Evolutionary conservation across 2,888 invertebrate genomes (phyloP), one percentile per base, ranked within the genome.

Genomic region (Leucophora obtusa): DNA sequence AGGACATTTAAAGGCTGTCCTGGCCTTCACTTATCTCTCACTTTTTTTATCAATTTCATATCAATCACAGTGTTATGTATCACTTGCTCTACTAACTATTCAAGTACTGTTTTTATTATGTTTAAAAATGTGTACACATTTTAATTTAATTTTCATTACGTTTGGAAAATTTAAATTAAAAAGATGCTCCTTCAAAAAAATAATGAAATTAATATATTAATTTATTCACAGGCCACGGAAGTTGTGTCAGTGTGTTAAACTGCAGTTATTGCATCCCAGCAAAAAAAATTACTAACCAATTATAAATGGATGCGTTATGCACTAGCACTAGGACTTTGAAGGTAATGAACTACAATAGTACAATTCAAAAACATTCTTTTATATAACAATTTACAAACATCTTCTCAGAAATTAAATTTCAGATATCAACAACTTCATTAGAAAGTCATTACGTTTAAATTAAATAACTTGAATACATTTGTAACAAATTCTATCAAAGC

Each of bases 101-200:
- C 54, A 63, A 75, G 70, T 75, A 54, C n/a, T 38, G 14, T 66
- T 75, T 70, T 28, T 28, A 6, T 28, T 71, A 68, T 78, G 78
- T 79, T 82, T 75, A 81, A 82, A 81, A 82, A 72, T 72, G 81
- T 81, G 78, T 73, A 35, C 58, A 17, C 66, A 73, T 81, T 82
- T 82, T 81, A 82, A 82, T 81, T 82, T 81, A 78, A 79, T 73
- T 82, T 82, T 70, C 63, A 74, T 71, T 74, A 58, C 51, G 66
- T 75, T 73, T 71, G 70, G 59, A 70, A 63, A 53, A 66, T 60
- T 69, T 24, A 35, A 65, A 70, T 28, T 33, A 43, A 58, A 35
- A 8, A 62, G 15, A 56, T 21, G 17, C 15, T 54, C 38, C 11
- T n/a, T 9, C 14, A 43, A 8, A 21, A 17, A 60, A 50, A 21